Percentiles rank a stretch among this genome's conserved stretches.
Evolutionary conservation across 2,888 invertebrate species (phyloP).

Genomic region (Rhamnusium bicolor): DNA sequence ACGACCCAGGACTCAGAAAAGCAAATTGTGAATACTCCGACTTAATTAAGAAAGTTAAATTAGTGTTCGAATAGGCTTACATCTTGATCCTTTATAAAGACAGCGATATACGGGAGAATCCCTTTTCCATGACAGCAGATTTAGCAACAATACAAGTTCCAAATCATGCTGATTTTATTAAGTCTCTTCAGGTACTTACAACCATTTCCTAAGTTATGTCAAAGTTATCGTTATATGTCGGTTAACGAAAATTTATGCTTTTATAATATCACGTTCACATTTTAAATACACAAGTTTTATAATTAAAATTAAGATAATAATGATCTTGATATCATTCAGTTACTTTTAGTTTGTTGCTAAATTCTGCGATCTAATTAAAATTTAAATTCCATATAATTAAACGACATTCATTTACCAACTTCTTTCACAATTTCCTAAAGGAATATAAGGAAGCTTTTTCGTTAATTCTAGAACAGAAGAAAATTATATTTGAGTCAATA

Average conservation of each 20-base stretch:
- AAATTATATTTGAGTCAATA: too few relatives aligned
- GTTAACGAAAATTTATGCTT: background rate
- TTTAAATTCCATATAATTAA: too few relatives aligned
- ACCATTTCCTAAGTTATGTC: too few relatives aligned
- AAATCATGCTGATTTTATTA: background rate
- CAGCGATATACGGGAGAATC: slow-evolving; percentile 1
- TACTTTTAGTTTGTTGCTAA: too few relatives aligned
- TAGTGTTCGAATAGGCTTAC: slow-evolving; percentile 42
- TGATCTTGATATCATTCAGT: too few relatives aligned
- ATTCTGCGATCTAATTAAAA: too few relatives aligned
- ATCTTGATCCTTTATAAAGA: slow-evolving; percentile 35
- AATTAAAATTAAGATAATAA: too few relatives aligned
- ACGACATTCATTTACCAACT: too few relatives aligned
- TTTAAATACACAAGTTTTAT: background rate
- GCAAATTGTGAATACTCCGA: slow-evolving; percentile 41
- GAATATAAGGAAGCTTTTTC: too few relatives aligned
- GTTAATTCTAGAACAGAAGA: too few relatives aligned
- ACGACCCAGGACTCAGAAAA: slow-evolving; percentile 30
- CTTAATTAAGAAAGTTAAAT: slow-evolving; percentile 54
- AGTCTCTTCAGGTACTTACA: background rate
- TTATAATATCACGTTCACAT: background rate
- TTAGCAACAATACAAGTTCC: background rate
- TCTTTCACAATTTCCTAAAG: too few relatives aligned
- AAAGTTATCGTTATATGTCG: too few relatives aligned
- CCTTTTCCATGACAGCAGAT: background rate